Conservation (phyloP, 2,797 vertebrate species). For the Pipistrellus pipistrellus region DNA sequence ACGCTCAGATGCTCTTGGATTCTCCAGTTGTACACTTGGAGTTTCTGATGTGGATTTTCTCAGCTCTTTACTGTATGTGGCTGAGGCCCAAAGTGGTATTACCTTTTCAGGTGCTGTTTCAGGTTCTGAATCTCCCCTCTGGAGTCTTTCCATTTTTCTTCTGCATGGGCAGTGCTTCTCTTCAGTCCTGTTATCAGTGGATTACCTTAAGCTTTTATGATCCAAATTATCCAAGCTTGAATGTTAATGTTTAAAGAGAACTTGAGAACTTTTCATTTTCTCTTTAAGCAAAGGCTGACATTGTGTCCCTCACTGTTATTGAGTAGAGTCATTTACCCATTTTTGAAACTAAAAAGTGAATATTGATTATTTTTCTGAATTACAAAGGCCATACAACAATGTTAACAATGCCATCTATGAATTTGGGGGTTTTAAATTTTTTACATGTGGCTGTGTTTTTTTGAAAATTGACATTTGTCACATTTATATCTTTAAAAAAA, state of each 20-base stretch:
- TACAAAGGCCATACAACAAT: not conserved
- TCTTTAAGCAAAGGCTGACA: not conserved
- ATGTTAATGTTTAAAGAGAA: slow-evolving; percentile 34
- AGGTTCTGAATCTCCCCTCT: not conserved
- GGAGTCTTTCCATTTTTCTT: slow-evolving; percentile 19
- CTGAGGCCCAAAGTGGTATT: not conserved
- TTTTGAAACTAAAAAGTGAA: slow-evolving; percentile 29
- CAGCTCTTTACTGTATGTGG: not conserved
- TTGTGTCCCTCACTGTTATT: not conserved
- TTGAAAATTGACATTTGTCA: not conserved
- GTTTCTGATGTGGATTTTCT: not conserved
- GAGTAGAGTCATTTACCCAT: not conserved
- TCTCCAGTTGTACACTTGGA: not conserved
- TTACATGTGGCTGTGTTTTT: not conserved
- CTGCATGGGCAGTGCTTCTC: not conserved
- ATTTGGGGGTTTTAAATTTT: not conserved
- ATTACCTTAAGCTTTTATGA: not conserved
- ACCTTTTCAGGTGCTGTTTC: not conserved
- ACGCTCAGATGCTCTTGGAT: not conserved
- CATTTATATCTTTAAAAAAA: not conserved
- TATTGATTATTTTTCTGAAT: not conserved
- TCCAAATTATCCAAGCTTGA: not conserved
- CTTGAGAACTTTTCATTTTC: slow-evolving; percentile 20
- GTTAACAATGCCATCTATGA: not conserved
- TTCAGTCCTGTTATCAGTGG: not conserved